A percentile compares a stretch with the other conserved stretches of the same genome.
These are phyloP conservation scores for Arrhopalites spinosus DNA, from an alignment of 2,888 invertebrate species.

Conservation along the genomic window DNA sequence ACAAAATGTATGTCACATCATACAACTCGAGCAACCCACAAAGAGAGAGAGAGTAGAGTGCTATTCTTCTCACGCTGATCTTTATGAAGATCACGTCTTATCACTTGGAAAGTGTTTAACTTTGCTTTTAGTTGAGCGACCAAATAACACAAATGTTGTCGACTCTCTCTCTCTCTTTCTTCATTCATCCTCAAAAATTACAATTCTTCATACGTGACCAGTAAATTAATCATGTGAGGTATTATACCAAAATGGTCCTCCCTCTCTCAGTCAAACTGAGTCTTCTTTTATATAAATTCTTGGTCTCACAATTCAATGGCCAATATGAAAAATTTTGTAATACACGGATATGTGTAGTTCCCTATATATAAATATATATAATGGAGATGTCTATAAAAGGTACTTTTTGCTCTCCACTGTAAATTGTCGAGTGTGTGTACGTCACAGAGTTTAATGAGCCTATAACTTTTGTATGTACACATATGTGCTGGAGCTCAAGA, in stretches of 20 bases:
- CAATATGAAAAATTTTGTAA: no score
- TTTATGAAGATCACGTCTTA: slow-evolving; percentile 45
- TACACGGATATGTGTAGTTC: no score
- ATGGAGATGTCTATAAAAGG: no score
- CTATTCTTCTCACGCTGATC: slow-evolving; percentile 25
- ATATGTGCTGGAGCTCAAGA: no score
- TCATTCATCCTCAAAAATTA: slow-evolving; percentile 36
- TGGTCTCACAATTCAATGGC: background rate
- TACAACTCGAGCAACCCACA: background rate
- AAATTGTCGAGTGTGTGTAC: no score
- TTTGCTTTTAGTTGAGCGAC: slow-evolving; percentile 46
- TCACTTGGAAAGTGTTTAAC: slow-evolving; percentile 47
- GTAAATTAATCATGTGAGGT: slow-evolving; percentile 31
- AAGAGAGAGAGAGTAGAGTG: background rate
- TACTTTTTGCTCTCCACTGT: no score
- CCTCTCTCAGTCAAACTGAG: slow-evolving; percentile 8
- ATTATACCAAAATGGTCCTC: background rate
- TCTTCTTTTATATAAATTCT: background rate
- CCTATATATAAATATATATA: no score
- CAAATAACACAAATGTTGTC: slow-evolving; percentile 30
- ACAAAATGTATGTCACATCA: no score
- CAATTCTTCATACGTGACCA: slow-evolving; percentile 35
- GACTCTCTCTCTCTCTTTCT: background rate
- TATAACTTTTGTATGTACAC: no score
- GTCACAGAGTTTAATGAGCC: no score